Conservation (phyloP, 2,113 vertebrate genomes). For the Sialia sialis region DNA sequence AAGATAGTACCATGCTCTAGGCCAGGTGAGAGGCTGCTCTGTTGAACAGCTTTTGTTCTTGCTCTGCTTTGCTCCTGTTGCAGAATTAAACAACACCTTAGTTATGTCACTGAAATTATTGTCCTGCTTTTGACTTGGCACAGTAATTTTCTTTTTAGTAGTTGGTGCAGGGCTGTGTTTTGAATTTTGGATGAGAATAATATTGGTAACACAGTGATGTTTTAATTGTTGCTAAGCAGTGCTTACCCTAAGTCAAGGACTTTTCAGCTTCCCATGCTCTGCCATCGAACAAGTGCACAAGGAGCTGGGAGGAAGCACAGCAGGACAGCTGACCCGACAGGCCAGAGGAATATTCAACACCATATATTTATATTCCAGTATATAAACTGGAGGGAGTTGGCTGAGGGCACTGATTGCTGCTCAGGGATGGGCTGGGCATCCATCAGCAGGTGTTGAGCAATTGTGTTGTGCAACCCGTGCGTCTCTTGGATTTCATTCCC, state of each 20-base stretch:
- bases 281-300: neutral
- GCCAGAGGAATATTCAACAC: neutral
- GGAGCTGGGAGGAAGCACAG: accelerated
- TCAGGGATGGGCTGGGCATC: neutral
- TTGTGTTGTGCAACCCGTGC: neutral
- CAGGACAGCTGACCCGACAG: neutral
- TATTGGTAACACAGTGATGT: neutral
- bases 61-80: neutral
- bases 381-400: neutral
- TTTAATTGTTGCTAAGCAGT: neutral
- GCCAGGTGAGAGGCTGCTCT: neutral
- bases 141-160: neutral
- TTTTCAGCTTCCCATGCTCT: neutral
- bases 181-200: neutral
- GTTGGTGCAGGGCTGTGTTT: neutral
- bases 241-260: neutral
- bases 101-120: neutral
- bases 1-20: neutral
- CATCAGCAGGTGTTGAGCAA: neutral
- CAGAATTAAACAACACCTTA: neutral
- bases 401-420: neutral
- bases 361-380: neutral
- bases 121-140: neutral
- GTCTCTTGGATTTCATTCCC: neutral
- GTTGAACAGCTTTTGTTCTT: neutral